These are phyloP conservation scores for Cacatua alba DNA, from an alignment of 2,113 vertebrate genomes.

Conservation along the genomic window DNA sequence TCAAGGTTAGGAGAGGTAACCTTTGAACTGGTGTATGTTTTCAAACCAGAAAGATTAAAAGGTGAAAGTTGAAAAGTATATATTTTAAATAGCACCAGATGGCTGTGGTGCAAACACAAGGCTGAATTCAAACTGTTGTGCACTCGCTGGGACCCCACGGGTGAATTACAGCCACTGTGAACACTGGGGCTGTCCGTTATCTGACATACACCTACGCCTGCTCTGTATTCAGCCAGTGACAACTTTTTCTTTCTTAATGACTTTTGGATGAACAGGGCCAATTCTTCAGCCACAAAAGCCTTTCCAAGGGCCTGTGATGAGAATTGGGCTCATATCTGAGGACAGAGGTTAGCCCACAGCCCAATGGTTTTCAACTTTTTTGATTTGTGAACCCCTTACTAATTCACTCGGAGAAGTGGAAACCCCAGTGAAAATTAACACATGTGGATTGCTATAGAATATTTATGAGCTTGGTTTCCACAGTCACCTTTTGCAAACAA, in stretches of 20 bases:
- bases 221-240: not conserved
- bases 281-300: not conserved
- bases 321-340: not conserved
- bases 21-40: conserved; percentile 56
- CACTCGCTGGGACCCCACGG: not conserved
- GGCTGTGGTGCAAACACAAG: not conserved
- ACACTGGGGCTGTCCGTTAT: not conserved
- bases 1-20: conserved; percentile 38
- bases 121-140: conserved; percentile 18
- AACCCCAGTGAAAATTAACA: conserved; percentile 33
- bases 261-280: conserved; percentile 10
- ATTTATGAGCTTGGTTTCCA: conserved; percentile 48
- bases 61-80: conserved; percentile 63
- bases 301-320: not conserved
- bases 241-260: conserved; percentile 37
- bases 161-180: conserved; percentile 45
- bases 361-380: not conserved
- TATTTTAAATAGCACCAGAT: conserved; percentile 60
- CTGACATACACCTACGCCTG: not conserved
- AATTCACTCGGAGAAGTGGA: not conserved
- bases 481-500: conserved; percentile 10
- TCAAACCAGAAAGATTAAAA: conserved; percentile 52
- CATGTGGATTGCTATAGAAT: not conserved
- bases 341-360: not conserved
- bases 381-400: conserved; percentile 31